Evolutionary conservation across 92 coral and sea anemone genomes (phyloP).

Genomic region (Actinostola sp.): DNA sequence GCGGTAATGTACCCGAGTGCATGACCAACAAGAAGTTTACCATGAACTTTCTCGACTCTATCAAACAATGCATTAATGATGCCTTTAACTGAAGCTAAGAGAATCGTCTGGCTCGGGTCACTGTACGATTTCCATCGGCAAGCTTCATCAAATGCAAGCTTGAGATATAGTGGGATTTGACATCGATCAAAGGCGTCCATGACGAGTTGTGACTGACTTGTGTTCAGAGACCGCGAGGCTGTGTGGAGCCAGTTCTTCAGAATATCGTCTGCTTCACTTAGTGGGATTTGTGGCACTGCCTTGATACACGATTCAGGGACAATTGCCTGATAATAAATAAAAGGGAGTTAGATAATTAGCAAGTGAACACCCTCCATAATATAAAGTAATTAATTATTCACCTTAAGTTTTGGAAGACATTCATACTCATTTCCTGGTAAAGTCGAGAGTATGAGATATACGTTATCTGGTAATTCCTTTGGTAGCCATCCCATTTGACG

Average conservation of each 20-base stretch:
- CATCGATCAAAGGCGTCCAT: conserved; percentile 76
- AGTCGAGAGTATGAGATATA: conserved; percentile 81
- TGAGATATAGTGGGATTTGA: conserved; percentile 86
- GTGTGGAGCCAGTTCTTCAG: conserved; percentile 76
- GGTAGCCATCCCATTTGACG: conserved; percentile 95
- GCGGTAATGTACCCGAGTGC: conserved; percentile 91
- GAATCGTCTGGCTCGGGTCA: conserved; percentile 45
- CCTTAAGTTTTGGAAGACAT: conserved; percentile 87
- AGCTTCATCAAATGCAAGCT: conserved; percentile 91
- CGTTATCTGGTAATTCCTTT: conserved; percentile 65
- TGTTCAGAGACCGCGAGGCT: conserved; percentile 55
- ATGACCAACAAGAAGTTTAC: conserved; percentile 80
- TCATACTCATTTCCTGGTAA: conserved; percentile 79
- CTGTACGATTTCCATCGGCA: conserved; percentile 96
- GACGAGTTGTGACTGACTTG: conserved; percentile 60
- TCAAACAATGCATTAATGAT: conserved; percentile 82
- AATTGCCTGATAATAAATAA: conserved; percentile 47
- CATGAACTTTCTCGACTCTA: conserved; percentile 85
- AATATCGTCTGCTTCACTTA: conserved; percentile 78
- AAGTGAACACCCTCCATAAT: not conserved
- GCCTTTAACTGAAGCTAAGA: conserved; percentile 72
- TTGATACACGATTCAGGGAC: conserved; percentile 73
- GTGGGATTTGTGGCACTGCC: conserved; percentile 76
- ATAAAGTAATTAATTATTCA: not conserved
- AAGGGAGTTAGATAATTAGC: too few species aligned